A percentile compares a stretch with the other conserved stretches of the same genome.
Evolutionary conservation across 2,113 vertebrate species (phyloP).

Genomic region (Urocitellus parryii): DNA sequence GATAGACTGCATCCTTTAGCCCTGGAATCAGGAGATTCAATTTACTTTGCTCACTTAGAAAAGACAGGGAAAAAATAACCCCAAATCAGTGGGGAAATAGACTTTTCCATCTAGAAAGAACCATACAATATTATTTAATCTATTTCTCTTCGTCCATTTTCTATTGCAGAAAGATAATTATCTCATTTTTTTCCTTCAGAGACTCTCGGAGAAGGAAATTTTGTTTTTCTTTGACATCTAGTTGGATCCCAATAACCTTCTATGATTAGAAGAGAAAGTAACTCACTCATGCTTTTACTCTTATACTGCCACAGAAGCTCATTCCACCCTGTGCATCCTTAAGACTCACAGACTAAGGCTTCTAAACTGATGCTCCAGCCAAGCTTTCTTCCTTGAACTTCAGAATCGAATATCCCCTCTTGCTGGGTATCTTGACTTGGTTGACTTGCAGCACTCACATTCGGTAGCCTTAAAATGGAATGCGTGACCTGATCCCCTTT

Average conservation of each 20-base stretch:
- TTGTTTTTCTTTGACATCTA: conserved; percentile 6
- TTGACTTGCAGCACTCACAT: background rate
- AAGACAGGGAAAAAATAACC: background rate
- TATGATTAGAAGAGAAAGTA: conserved; percentile 48
- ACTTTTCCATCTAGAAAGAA: background rate
- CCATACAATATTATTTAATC: background rate
- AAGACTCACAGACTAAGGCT: background rate
- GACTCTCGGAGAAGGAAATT: conserved; percentile 21
- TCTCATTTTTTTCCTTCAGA: background rate
- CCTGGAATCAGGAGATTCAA: conserved; percentile 19
- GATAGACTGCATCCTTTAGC: conserved; percentile 25
- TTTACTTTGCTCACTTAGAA: conserved; percentile 52
- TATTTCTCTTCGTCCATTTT: conserved; percentile 27
- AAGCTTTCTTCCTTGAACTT: background rate
- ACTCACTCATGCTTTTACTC: background rate
- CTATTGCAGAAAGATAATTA: conserved; percentile 13
- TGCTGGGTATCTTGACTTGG: background rate
- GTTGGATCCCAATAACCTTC: background rate
- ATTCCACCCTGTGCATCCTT: background rate
- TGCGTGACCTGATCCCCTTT: background rate
- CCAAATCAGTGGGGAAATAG: conserved; percentile 60
- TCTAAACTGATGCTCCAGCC: rapidly evolving
- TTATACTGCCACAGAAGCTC: background rate
- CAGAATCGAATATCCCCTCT: background rate
- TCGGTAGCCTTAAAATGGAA: background rate